phyloP scores from a whole-genome alignment of 37 sponge, comb jelly and placozoan genomes.

The Halisarca cf. caerulea region DNA sequence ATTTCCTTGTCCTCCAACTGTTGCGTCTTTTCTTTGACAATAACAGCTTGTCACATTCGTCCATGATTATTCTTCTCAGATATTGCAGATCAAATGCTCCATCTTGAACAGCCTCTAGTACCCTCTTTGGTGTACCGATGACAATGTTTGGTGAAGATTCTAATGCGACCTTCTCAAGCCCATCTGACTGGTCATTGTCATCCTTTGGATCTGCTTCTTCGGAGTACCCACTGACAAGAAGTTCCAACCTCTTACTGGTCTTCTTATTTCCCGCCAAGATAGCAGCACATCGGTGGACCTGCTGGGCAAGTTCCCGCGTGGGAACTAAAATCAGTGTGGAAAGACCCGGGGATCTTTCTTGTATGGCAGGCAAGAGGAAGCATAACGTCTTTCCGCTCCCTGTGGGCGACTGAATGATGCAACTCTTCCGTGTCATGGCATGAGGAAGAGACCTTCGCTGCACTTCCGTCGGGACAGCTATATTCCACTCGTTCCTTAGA shows the following conservation, averaged over 20 bases:
- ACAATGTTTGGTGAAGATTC: constrained; percentile 30
- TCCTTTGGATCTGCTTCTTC: neutral
- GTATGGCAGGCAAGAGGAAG: constrained; percentile 69
- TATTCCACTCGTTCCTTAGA: constrained; percentile 24
- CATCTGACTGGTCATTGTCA: neutral
- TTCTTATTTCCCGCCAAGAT: constrained; percentile 13
- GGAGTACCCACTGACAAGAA: neutral
- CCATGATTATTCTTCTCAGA: constrained; percentile 52
- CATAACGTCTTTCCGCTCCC: constrained; percentile 68
- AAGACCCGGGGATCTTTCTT: constrained; percentile 38
- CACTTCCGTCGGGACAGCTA: constrained; percentile 41
- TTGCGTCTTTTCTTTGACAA: constrained; percentile 1
- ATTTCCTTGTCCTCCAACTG: neutral
- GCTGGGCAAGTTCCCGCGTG: constrained; percentile 61
- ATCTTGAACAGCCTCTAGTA: constrained; percentile 26
- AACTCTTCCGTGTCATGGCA: constrained; percentile 11
- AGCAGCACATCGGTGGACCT: constrained; percentile 32
- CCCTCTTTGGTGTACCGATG: constrained; percentile 60
- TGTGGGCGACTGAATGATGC: constrained; percentile 64
- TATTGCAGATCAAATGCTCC: neutral
- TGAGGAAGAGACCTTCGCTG: constrained; percentile 48
- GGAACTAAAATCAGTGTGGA: constrained; percentile 52
- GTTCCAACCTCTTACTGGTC: constrained; percentile 7
- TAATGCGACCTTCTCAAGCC: neutral
- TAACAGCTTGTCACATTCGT: constrained; percentile 65